Percentiles rank a stretch among this genome's conserved stretches.
Conservation (phyloP, 2,113 vertebrate species). For the Sapajus apella region DNA sequence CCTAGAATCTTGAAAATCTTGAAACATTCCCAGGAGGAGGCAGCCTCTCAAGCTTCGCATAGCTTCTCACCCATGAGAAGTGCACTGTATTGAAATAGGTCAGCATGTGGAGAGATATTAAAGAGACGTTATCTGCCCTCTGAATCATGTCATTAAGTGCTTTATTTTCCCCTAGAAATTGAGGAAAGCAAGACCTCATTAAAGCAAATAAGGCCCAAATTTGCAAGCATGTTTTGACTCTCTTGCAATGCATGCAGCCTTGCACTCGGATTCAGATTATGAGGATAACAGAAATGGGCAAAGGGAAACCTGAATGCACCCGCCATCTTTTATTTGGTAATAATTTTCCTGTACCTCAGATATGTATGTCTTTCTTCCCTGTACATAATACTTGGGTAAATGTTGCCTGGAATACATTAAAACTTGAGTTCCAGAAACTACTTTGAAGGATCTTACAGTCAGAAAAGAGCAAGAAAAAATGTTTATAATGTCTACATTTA, state of each 20-base stretch:
- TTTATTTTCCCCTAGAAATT: not conserved
- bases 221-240: slow-evolving; percentile 25
- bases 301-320: not conserved
- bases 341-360: not conserved
- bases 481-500: not conserved
- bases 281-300: not conserved
- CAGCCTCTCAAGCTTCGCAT: not conserved
- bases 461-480: not conserved
- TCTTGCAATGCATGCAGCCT: not conserved
- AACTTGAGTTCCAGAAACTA: not conserved
- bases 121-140: not conserved
- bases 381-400: not conserved
- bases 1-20: slow-evolving; percentile 63
- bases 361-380: not conserved
- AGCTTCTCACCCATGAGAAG: slow-evolving; percentile 21
- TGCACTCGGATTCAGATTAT: not conserved
- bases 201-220: slow-evolving; percentile 24
- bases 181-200: slow-evolving; percentile 26
- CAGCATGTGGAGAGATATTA: slow-evolving; percentile 17
- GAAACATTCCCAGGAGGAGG: slow-evolving; percentile 43
- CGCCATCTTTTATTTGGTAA: not conserved
- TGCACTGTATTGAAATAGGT: slow-evolving; percentile 49
- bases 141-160: not conserved
- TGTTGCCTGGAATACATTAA: not conserved
- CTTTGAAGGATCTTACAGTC: not conserved